A percentile compares a stretch with the other conserved stretches of the same genome.
Evolutionary conservation across 2,888 invertebrate genomes (phyloP).

Genomic region (Spodoptera littoralis): DNA sequence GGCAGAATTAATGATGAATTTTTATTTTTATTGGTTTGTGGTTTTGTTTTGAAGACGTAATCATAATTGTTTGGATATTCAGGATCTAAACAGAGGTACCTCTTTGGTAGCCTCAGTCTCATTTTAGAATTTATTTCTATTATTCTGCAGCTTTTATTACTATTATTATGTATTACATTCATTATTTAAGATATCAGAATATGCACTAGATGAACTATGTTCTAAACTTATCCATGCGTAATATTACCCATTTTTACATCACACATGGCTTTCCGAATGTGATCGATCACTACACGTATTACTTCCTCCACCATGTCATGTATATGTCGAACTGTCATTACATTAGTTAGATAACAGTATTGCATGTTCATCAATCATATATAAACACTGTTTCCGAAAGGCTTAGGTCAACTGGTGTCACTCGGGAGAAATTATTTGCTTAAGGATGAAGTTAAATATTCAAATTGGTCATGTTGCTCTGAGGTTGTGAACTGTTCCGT

Average conservation of each 20-base stretch:
- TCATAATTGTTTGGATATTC: too few relatives aligned
- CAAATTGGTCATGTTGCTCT: constrained; percentile 10
- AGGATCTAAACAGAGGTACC: too few relatives aligned
- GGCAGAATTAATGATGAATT: neutral
- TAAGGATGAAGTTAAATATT: constrained; percentile 22
- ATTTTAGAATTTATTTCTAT: too few relatives aligned
- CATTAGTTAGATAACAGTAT: constrained; percentile 55
- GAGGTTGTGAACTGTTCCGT: constrained; percentile 2
- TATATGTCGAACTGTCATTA: constrained; percentile 63
- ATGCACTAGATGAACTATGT: constrained; percentile 29
- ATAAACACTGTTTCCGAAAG: constrained; percentile 41
- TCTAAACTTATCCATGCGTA: constrained; percentile 25
- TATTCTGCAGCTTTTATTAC: too few relatives aligned
- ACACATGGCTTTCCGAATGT: constrained; percentile 39
- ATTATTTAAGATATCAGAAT: neutral
- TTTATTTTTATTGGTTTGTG: too few relatives aligned
- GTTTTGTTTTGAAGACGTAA: too few relatives aligned
- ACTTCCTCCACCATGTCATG: constrained; percentile 54
- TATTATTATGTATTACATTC: too few relatives aligned
- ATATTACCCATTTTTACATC: constrained; percentile 37
- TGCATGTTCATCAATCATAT: constrained; percentile 61
- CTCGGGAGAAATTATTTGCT: constrained; percentile 43
- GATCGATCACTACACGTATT: constrained; percentile 57
- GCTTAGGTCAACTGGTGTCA: constrained; percentile 55
- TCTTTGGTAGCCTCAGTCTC: too few relatives aligned